Evolutionary conservation across 2,113 vertebrate genomes (phyloP), one percentile per base, ranked within the genome.

Genomic region (Marcusenius ussheri): DNA sequence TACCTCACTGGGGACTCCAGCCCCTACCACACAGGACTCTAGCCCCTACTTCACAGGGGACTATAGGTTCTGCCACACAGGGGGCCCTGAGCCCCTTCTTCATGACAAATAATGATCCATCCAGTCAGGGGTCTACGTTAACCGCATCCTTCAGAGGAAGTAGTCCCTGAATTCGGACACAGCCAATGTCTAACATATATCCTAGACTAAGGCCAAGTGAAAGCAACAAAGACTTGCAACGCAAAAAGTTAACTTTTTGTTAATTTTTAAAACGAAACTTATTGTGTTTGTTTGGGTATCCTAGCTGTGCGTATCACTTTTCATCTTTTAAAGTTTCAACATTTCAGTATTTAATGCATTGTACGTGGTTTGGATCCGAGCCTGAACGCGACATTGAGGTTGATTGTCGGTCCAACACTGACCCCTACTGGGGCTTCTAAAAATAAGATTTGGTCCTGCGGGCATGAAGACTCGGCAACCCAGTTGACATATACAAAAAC

Each of bases 341-440:
- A 58, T 50, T 46, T 84, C 11, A 62, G 50, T 35, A 49, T 84
- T 45, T n/a, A 6, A 62, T 9, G 51, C 56, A 45, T 42, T 49
- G 11, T 27, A 89, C 77, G 88, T 92, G 93, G 93, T 93, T 89
- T 88, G 93, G 27, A 45, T 27, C 19, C 35, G 45, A 85, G 39
- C 31, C 53, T 11, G 5, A 53, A 45, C 9, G 3, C 11, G 24
- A 62, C 56, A 46, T 19, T 39, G 10, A 47, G 19, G 77, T 21
- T 85, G 39, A 62, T 89, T 47, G 51, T 45, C 46, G 51, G 92
- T 93, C 88, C 35, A 89, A 92, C 92, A 92, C 94, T 95, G 95
- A 91, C 95, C 94, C 93, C 95, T 95, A 50, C 90, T 94, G 95
- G 94, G 90, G 24, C 5, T 19, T 89, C 39, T 85, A 84, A 27